Conservation (phyloP, 2,888 invertebrate genomes). For the Thumatha senex region DNA sequence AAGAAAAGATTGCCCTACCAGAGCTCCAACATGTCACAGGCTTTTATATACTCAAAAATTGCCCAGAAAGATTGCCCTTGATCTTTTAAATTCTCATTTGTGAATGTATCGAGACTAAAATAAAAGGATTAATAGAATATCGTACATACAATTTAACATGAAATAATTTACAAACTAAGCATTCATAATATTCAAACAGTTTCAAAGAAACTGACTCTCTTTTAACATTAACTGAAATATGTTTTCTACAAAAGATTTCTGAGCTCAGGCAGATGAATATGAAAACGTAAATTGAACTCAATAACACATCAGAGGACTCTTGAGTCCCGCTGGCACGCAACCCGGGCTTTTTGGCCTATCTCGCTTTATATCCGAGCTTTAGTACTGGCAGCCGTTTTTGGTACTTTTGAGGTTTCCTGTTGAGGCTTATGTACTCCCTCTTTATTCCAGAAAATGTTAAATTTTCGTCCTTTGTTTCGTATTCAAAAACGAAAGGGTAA, state of each 20-base stretch:
- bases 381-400: conserved; percentile 45
- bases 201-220: conserved; percentile 4
- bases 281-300: conserved; percentile 69
- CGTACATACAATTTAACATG: too few species aligned
- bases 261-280: conserved; percentile 43
- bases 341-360: conserved; percentile 52
- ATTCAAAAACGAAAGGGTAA: too few species aligned
- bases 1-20: too few species aligned
- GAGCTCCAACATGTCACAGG: too few species aligned
- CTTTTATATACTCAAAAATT: too few species aligned
- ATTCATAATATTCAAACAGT: background rate
- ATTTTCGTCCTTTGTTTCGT: conserved; percentile 2
- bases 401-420: conserved; percentile 27
- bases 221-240: background rate
- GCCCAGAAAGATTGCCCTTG: too few species aligned
- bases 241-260: conserved; percentile 22
- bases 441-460: conserved; percentile 18
- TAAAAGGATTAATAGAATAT: too few species aligned
- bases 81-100: too few species aligned
- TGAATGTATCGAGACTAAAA: too few species aligned
- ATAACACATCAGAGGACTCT: conserved; percentile 70
- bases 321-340: conserved; percentile 45
- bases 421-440: conserved; percentile 18
- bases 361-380: conserved; percentile 59
- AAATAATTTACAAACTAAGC: too few species aligned